Percentiles rank a stretch among this genome's conserved stretches.
phyloP scores from a whole-genome alignment of 2,888 invertebrate species.

The Itoplectis maculator region DNA sequence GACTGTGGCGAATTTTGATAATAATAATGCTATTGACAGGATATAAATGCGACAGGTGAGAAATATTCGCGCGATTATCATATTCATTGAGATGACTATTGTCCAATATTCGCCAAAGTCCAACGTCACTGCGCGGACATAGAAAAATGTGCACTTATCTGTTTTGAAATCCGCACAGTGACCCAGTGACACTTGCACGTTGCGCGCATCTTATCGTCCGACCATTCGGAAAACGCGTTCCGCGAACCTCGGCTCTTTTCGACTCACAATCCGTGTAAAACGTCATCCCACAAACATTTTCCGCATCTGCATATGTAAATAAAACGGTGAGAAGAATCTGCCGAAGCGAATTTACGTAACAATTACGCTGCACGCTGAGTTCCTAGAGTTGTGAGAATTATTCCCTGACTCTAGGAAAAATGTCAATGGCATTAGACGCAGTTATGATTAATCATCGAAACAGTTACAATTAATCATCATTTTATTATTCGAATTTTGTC shows the following conservation, averaged over 20 bases:
- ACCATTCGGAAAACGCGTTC: conserved; percentile 4
- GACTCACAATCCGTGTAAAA: background rate
- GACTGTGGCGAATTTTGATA: background rate
- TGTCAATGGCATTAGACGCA: background rate
- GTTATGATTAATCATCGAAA: too few species aligned
- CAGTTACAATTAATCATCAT: conserved; percentile 22
- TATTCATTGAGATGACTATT: conserved; percentile 17
- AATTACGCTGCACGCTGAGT: too few species aligned
- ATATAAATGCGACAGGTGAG: background rate
- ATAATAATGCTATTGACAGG: background rate
- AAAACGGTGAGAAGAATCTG: background rate
- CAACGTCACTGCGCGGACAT: background rate
- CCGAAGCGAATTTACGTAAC: too few species aligned
- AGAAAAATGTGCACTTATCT: background rate
- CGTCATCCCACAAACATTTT: conserved; percentile 5
- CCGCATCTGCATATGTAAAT: conserved; percentile 42
- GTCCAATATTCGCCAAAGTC: background rate
- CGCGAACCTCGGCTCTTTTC: conserved; percentile 11
- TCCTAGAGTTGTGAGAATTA: too few species aligned
- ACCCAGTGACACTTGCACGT: background rate
- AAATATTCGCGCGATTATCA: conserved; percentile 2
- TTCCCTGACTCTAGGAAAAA: background rate
- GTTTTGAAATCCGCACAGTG: too few species aligned
- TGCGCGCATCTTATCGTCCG: background rate
- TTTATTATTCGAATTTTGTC: conserved; percentile 52